Percentiles rank a stretch among this genome's conserved stretches.
phyloP scores from a whole-genome alignment of 2,113 vertebrate genomes.

The Pachyramphus minor region DNA sequence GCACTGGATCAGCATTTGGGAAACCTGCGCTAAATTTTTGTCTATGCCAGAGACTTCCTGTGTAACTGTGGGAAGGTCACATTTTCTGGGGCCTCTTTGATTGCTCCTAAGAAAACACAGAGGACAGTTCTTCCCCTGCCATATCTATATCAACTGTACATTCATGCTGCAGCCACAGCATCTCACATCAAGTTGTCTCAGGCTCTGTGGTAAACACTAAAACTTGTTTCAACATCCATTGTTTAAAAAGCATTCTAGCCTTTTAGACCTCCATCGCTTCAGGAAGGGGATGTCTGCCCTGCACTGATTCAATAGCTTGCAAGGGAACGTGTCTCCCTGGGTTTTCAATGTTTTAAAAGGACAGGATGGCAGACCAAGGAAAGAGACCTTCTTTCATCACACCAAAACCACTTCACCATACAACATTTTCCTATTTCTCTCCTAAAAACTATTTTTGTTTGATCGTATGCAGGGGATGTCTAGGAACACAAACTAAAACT shows the following conservation, averaged over 20 bases:
- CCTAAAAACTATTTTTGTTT: neutral
- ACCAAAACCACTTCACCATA: neutral
- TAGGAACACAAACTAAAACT: neutral
- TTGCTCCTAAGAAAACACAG: fast-evolving
- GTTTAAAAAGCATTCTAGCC: neutral
- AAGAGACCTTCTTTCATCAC: neutral
- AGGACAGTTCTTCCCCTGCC: neutral
- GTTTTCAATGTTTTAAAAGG: neutral
- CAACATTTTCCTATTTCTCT: neutral
- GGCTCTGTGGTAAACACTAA: neutral
- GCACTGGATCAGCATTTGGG: neutral
- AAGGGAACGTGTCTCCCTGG: neutral
- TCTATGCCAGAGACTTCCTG: neutral
- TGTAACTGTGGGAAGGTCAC: neutral
- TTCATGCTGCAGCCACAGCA: neutral
- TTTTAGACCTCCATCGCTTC: neutral
- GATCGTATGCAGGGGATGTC: neutral
- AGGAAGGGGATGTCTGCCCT: neutral
- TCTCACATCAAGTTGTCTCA: neutral
- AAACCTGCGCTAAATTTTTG: neutral
- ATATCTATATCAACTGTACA: neutral
- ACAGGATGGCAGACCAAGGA: neutral
- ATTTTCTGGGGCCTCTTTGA: neutral
- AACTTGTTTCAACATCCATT: neutral
- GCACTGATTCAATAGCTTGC: neutral